These are phyloP conservation scores for Lerista edwardsae DNA, from an alignment of 2,797 vertebrate genomes.

Conservation along the genomic window DNA sequence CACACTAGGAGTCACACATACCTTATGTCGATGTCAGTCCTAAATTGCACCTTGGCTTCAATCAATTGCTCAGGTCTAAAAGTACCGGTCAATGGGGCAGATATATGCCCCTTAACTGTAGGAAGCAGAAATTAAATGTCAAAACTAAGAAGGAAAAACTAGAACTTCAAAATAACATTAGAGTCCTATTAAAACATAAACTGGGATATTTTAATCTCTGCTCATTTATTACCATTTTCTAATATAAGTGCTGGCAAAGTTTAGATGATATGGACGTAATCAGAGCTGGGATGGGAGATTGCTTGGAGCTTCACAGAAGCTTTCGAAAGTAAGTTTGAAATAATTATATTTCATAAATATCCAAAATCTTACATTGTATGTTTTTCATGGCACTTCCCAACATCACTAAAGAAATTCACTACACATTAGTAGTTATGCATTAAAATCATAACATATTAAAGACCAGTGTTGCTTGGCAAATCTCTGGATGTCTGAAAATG, in stretches of 20 bases:
- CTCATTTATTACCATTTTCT: slow-evolving; percentile 11
- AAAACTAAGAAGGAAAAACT: background rate
- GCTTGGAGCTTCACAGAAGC: background rate
- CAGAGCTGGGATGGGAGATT: background rate
- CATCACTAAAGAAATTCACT: background rate
- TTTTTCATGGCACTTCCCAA: background rate
- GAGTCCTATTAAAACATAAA: background rate
- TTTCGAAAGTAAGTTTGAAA: background rate
- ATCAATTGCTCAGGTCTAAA: slow-evolving; percentile 75
- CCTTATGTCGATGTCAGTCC: slow-evolving; percentile 83
- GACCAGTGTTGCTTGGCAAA: background rate
- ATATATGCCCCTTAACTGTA: slow-evolving; percentile 64
- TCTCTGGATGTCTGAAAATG: background rate
- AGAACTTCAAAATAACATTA: background rate
- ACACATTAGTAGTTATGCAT: background rate
- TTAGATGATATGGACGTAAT: background rate
- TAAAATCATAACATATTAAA: background rate
- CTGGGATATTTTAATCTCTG: background rate
- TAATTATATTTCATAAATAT: no score
- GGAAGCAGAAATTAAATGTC: slow-evolving; percentile 39
- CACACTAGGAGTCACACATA: slow-evolving; percentile 47
- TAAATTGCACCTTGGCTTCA: slow-evolving; percentile 74
- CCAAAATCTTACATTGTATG: background rate
- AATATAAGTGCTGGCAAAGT: background rate
- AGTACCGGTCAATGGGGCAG: slow-evolving; percentile 73